These are phyloP conservation scores for Phaethon lepturus DNA, from an alignment of 2,113 vertebrate genomes.

Conservation along the genomic window DNA sequence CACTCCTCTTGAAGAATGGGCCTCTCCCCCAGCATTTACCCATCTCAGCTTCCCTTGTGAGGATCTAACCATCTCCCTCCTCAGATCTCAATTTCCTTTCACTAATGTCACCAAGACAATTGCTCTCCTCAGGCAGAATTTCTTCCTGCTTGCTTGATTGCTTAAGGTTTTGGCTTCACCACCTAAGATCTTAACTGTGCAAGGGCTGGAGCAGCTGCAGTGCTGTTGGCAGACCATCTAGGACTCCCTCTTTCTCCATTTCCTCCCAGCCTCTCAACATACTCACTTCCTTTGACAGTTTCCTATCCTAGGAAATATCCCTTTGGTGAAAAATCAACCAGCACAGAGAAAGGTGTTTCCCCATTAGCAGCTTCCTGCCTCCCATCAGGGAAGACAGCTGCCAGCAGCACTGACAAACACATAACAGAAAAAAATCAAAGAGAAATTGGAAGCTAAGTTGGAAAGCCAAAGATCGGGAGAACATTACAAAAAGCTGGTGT, in stretches of 20 bases:
- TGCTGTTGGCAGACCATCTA: neutral
- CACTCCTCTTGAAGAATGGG: neutral
- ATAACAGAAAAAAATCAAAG: neutral
- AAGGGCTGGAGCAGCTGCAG: neutral
- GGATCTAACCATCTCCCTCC: neutral
- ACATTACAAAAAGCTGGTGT: neutral
- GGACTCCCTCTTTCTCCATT: neutral
- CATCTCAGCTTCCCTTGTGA: neutral
- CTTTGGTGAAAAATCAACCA: neutral
- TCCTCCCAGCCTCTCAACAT: neutral
- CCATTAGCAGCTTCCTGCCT: conserved; percentile 1
- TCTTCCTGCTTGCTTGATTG: neutral
- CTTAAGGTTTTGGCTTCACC: neutral
- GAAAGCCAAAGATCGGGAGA: neutral
- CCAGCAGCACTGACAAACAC: neutral
- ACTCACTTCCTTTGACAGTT: conserved; percentile 15
- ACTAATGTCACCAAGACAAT: neutral
- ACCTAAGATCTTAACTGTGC: neutral
- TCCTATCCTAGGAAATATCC: neutral
- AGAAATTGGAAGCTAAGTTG: neutral
- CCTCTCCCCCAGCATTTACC: neutral
- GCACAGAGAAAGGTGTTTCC: neutral
- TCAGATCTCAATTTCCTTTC: neutral
- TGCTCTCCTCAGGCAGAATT: neutral
- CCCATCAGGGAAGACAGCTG: neutral